A percentile compares a stretch with the other conserved stretches of the same genome.
Conservation (phyloP, 2,113 vertebrate species). For the Microcebus griseorufus region DNA sequence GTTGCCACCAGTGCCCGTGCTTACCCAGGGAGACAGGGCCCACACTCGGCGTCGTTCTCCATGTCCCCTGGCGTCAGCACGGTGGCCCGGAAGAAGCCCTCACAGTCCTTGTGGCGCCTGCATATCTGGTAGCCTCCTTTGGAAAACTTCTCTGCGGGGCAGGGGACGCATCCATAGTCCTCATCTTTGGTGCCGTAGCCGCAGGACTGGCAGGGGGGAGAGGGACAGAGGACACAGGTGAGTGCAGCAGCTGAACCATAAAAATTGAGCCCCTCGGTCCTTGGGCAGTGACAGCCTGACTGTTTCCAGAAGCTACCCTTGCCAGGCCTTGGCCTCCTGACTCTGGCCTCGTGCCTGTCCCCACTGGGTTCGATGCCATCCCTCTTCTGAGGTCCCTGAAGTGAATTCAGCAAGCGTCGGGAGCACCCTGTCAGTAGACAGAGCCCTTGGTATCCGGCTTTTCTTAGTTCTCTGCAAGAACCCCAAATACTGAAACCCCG, state of each 20-base stretch:
- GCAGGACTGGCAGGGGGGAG: slow-evolving; percentile 86
- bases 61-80: slow-evolving; percentile 91
- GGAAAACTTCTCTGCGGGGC: slow-evolving; percentile 95
- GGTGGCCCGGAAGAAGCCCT: slow-evolving; percentile 94
- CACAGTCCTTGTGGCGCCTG: slow-evolving; percentile 96
- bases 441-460: no score
- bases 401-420: not conserved
- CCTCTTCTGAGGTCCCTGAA: not conserved
- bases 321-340: not conserved
- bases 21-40: slow-evolving; percentile 96
- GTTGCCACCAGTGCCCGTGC: not conserved
- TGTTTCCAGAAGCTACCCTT: not conserved
- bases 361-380: not conserved
- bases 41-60: slow-evolving; percentile 96
- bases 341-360: not conserved
- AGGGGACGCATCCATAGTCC: slow-evolving; percentile 93
- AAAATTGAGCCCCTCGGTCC: accelerated
- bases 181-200: slow-evolving; percentile 96
- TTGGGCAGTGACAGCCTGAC: not conserved
- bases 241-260: not conserved
- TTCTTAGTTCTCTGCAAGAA: not conserved
- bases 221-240: not conserved
- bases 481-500: not conserved
- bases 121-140: slow-evolving; percentile 98
- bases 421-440: no score